A percentile compares a stretch with the other conserved stretches of the same genome.
Evolutionary conservation across 2,888 invertebrate species (phyloP).

Genomic region (Dolichomitus sp.): DNA sequence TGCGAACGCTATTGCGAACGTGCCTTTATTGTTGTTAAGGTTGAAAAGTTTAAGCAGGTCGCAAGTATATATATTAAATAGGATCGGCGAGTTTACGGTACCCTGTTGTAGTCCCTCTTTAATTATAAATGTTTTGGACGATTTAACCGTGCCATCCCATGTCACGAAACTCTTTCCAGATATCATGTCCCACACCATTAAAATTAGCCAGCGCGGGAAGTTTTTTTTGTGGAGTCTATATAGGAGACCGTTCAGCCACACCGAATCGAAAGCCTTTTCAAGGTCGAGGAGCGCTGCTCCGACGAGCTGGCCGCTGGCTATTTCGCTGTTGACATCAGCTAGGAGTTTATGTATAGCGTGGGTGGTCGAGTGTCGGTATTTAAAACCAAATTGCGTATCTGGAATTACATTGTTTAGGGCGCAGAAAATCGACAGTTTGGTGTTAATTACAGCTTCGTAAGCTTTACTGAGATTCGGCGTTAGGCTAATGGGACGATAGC

Average conservation of each 20-base stretch:
- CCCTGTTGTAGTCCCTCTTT: slow-evolving; percentile 39
- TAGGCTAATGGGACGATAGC: slow-evolving; percentile 60
- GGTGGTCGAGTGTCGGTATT: slow-evolving; percentile 39
- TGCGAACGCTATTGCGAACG: slow-evolving; percentile 1
- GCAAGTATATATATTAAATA: slow-evolving; percentile 34
- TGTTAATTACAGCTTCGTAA: slow-evolving; percentile 42
- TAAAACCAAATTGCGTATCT: slow-evolving; percentile 57
- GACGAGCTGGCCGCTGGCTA: slow-evolving; percentile 3
- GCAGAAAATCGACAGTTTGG: slow-evolving; percentile 1
- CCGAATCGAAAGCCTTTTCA: slow-evolving; percentile 54
- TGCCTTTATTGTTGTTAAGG: neutral
- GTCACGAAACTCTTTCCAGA: slow-evolving; percentile 16
- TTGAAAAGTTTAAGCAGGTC: neutral
- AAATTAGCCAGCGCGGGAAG: slow-evolving; percentile 13
- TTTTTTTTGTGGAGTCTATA: slow-evolving; percentile 22
- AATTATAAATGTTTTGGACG: slow-evolving; percentile 15
- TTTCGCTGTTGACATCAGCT: slow-evolving; percentile 12
- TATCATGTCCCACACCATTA: slow-evolving; percentile 42
- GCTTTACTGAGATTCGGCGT: slow-evolving; percentile 56
- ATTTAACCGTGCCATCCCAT: slow-evolving; percentile 3
- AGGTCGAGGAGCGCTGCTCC: slow-evolving; percentile 49
- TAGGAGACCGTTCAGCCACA: slow-evolving; percentile 40
- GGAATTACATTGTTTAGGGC: slow-evolving; percentile 35
- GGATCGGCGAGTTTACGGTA: slow-evolving; percentile 7
- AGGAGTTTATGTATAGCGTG: slow-evolving; percentile 52